These are phyloP conservation scores for Myoxocephalus aenaeus DNA, from an alignment of 2,797 vertebrate genomes.

Conservation along the genomic window DNA sequence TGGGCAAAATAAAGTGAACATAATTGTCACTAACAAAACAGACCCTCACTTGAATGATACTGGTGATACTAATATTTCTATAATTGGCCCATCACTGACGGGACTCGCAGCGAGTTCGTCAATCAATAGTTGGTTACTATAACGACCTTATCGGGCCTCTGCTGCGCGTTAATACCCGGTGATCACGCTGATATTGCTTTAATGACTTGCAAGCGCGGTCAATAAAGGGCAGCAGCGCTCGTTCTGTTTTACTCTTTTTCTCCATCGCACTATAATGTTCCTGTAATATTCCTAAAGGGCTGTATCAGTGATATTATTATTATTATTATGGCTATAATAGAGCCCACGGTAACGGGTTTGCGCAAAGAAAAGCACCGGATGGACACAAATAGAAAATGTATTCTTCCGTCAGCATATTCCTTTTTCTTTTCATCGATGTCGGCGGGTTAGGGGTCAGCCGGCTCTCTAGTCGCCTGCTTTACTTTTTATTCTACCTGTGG, in stretches of 20 bases:
- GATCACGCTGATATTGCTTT: slow-evolving; percentile 22
- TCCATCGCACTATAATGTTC: slow-evolving; percentile 9
- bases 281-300: not conserved
- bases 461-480: not conserved
- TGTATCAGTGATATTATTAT: not conserved
- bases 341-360: not conserved
- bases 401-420: not conserved
- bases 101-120: slow-evolving; percentile 10
- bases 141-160: slow-evolving; percentile 28
- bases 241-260: not conserved
- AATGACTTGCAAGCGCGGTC: slow-evolving; percentile 37
- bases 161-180: slow-evolving; percentile 32
- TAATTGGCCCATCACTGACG: slow-evolving; percentile 6
- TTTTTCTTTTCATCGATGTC: not conserved
- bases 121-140: slow-evolving; percentile 39
- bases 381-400: not conserved
- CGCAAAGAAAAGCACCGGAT: not conserved
- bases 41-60: not conserved
- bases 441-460: slow-evolving; percentile 23
- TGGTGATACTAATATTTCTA: not conserved
- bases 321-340: not conserved
- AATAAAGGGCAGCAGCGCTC: not conserved
- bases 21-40: not conserved
- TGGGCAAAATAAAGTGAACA: not conserved
- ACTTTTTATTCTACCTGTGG: slow-evolving; percentile 22